Base-by-base conservation (phyloP, 2,797 vertebrate genomes). In the Aldrovandia affinis region DNA sequence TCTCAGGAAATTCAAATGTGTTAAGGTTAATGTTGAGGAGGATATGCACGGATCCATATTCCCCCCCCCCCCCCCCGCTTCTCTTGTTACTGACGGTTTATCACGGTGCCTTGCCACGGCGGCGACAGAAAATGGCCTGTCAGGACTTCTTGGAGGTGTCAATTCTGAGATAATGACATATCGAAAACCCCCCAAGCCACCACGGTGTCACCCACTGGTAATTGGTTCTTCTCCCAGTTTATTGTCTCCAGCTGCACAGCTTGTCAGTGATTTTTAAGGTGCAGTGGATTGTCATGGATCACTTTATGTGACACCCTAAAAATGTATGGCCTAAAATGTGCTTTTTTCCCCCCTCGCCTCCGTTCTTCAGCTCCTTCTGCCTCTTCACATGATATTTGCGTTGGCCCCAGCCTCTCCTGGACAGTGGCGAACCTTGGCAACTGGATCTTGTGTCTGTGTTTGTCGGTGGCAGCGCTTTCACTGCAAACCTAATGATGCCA, bases 151-250 rank as follows among this genome's bases (percentile, higher is more conserved):
- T 92, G 92, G 93, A 94, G 94, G 96, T 94, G 95, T 96, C 95
- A 96, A 97, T 97, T 95, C 94, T 93, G 95, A 96, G 96, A 97
- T 97, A 97, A 98, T 97, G 96, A 97, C 97, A 97, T 93, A 95
- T 95, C 96, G 96, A 97, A 97, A 96, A 94, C 92, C 93, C 92
- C 93, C 94, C 92, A 93, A 96, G 96, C 95, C 96, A 92, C 94
- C 92, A 91, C 93, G 95, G 93, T 94, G 93, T 96, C 97, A 96
- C 94, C 96, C 95, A 94, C 95, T 95, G 95, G 94, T 97, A 98
- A 97, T 97, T 97, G 96, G 94, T 95, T 96, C 95, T 94, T 96
- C 95, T 94, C 95, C 95, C 95, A 95, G 94, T 97, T 97, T 97
- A 97, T 97, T 97, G 97, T 96, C 95, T 96, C 96, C 95, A 95